Conservation (phyloP, 2,888 invertebrate genomes). For the Brenthis hecate region DNA sequence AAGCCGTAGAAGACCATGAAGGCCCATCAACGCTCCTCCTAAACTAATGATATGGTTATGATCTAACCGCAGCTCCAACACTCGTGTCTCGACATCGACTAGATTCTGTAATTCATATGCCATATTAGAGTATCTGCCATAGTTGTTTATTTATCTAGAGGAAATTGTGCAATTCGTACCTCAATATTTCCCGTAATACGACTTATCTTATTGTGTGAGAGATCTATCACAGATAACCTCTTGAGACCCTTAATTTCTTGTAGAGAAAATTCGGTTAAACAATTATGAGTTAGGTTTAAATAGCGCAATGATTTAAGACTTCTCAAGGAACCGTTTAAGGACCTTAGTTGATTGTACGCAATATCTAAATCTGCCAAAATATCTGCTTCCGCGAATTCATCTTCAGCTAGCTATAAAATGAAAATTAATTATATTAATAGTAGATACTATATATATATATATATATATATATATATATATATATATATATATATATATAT, state of each 20-base stretch:
- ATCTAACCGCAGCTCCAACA: conserved; percentile 87
- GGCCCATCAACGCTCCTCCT: conserved; percentile 88
- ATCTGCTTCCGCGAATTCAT: conserved; percentile 89
- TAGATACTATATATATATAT: background rate
- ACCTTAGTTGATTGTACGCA: conserved; percentile 87
- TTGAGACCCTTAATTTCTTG: conserved; percentile 89
- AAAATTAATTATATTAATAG: background rate
- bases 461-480: background rate
- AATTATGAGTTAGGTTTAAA: conserved; percentile 89
- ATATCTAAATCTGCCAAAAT: conserved; percentile 87
- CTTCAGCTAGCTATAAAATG: conserved; percentile 83
- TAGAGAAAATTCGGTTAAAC: conserved; percentile 89
- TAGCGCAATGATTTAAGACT: conserved; percentile 85
- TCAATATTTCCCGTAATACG: conserved; percentile 85
- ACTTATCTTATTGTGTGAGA: conserved; percentile 89
- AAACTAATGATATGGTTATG: conserved; percentile 87
- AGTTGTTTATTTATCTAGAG: background rate
- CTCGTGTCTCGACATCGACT: conserved; percentile 88
- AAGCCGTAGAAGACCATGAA: conserved; percentile 87
- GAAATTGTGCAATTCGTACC: conserved; percentile 58
- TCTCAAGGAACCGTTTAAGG: conserved; percentile 87
- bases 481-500: no score
- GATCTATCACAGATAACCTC: conserved; percentile 87
- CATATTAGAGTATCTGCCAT: background rate
- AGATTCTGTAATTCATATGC: conserved; percentile 81